Conservation (phyloP, 2,888 invertebrate genomes). For the Cryptosula pallasiana region DNA sequence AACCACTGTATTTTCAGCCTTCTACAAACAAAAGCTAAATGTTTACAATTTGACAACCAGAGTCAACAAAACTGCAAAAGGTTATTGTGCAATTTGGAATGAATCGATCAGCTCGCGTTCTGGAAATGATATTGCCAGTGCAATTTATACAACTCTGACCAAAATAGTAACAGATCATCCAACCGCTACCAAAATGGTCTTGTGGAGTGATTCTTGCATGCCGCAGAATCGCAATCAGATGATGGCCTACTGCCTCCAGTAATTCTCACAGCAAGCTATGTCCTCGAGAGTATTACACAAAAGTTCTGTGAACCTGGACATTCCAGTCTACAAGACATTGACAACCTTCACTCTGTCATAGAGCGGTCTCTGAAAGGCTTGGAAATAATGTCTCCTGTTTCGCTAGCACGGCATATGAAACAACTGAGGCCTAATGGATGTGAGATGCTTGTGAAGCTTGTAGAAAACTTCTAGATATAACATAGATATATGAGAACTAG, state of each 20-base stretch:
- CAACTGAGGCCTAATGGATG: neutral
- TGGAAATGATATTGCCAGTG: conserved; percentile 1
- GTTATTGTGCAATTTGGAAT: neutral
- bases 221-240: conserved; percentile 2
- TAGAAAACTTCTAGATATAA: no score
- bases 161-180: neutral
- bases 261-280: neutral
- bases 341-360: conserved; percentile 3
- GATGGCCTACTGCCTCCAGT: neutral
- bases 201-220: conserved; percentile 1
- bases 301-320: conserved; percentile 7
- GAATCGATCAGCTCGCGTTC: neutral
- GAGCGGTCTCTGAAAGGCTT: neutral
- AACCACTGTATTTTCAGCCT: neutral
- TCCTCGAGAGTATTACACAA: neutral
- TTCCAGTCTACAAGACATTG: neutral
- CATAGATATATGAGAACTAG: no score
- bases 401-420: neutral
- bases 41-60: neutral
- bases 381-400: neutral
- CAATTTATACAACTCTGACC: neutral
- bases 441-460: no score
- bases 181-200: neutral
- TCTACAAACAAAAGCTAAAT: neutral
- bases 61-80: neutral